Conservation (phyloP, 2,888 invertebrate genomes). For the Megastigmus dorsalis region DNA sequence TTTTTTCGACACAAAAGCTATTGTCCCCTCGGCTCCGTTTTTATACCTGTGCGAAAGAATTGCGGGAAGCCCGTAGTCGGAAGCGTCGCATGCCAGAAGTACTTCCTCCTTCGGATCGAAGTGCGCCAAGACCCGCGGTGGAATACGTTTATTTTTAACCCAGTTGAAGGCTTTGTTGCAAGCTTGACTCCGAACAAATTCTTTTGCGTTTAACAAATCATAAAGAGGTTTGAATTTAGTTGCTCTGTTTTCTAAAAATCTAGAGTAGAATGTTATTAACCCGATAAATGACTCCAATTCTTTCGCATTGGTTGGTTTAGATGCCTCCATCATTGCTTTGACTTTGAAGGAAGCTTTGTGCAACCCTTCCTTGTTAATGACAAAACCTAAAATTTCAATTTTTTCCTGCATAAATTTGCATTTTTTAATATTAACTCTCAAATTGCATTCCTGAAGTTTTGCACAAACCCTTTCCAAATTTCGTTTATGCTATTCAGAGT, state of each 20-base stretch:
- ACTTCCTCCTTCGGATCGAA: constrained; percentile 50
- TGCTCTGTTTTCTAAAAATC: no score
- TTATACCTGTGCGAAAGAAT: constrained; percentile 47
- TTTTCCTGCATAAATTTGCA: constrained; percentile 49
- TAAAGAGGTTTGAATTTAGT: constrained; percentile 44
- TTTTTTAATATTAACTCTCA: constrained; percentile 57
- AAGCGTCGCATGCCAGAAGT: constrained; percentile 53
- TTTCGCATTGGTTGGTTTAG: no score
- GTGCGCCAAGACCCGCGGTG: constrained; percentile 41
- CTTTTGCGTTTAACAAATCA: constrained; percentile 23
- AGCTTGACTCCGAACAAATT: constrained; percentile 39
- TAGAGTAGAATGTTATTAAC: no score
- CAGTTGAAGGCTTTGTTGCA: constrained; percentile 50
- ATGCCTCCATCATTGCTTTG: no score
- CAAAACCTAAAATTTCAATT: no score
- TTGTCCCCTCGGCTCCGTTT: no score
- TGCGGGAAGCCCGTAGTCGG: constrained; percentile 50
- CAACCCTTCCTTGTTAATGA: no score
- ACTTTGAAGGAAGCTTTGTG: no score
- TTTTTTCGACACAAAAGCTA: no score
- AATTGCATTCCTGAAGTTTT: constrained; percentile 54
- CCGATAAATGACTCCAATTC: no score
- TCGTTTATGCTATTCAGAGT: constrained; percentile 47
- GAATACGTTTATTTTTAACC: constrained; percentile 53
- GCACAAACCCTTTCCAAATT: constrained; percentile 50